Evolutionary conservation across 2,113 vertebrate genomes (phyloP), one percentile per base, ranked within the genome.

Genomic region (Cacatua alba): DNA sequence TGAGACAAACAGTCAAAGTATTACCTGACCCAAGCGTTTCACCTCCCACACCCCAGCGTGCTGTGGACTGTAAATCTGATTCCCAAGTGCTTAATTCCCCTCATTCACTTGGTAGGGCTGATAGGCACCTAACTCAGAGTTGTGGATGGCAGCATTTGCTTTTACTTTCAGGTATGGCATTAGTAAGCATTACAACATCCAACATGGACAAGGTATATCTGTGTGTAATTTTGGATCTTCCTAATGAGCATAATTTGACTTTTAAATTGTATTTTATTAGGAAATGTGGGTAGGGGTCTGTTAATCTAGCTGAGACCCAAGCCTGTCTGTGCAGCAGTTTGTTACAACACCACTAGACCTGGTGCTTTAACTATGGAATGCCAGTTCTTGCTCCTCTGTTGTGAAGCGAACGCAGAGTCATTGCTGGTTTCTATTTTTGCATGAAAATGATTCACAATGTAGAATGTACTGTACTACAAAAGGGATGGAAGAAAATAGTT

Each of bases 381-480:
- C 80, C 91, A 86, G 70, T 75, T 71, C 87, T 93, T 52, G 55
- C 87, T 90, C 37, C 62, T 90, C 81, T 86, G 80, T 88, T 95
- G 92, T 86, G 76, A 91, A 84, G 80, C 17, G 77, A 94, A 51
- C 64, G 72, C 24, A 48, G 86, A 93, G 90, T 88, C 86, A 82
- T 93, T 62, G 37, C 77, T 72, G 37, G 52, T 72, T 96, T 79
- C 91, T 93, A 96, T 96, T 97, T 95, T 91, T 91, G 90, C 82
- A 69, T 95, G 91, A 90, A 95, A 96, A 71, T 97, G 90, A 96
- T 94, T 98, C 94, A 97, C 77, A 69, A 21, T 82, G 84, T 96
- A 87, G 95, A 98, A 97, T 92, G 95, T 90, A 85, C 88, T 97
- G 94, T 97, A 92, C 94, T 95, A 96, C 93, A 94, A 94, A 94